phyloP scores from a whole-genome alignment of 2,888 invertebrate genomes.

The Morinoia aosen region DNA sequence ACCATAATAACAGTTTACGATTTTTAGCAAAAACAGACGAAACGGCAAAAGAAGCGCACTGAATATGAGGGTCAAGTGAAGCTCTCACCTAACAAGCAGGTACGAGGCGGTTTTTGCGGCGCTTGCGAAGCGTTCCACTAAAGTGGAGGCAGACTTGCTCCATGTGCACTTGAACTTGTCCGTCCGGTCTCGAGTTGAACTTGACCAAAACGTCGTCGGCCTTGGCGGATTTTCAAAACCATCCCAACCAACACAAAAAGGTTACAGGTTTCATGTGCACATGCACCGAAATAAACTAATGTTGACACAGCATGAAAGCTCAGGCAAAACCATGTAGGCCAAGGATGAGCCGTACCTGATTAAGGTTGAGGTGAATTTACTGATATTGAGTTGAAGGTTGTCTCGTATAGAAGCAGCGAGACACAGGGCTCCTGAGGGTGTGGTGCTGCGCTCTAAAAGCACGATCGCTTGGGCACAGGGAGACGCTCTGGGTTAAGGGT shows the following conservation, averaged over 20 bases:
- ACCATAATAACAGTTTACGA: not conserved
- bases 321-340: not conserved
- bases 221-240: not conserved
- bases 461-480: not conserved
- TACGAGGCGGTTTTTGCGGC: too few relatives aligned
- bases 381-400: not conserved
- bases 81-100: too few relatives aligned
- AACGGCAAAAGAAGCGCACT: not conserved
- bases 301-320: not conserved
- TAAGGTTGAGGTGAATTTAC: not conserved
- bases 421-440: not conserved
- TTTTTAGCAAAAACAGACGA: not conserved
- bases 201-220: not conserved
- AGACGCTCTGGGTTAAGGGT: not conserved
- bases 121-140: not conserved
- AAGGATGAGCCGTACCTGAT: not conserved
- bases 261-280: too few relatives aligned
- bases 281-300: not conserved
- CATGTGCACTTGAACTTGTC: not conserved
- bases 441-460: not conserved
- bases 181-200: not conserved
- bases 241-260: not conserved
- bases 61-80: not conserved
- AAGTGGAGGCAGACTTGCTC: not conserved
- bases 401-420: not conserved